Base-by-base conservation (phyloP, 2,797 vertebrate species). In the Balearica regulorum region DNA sequence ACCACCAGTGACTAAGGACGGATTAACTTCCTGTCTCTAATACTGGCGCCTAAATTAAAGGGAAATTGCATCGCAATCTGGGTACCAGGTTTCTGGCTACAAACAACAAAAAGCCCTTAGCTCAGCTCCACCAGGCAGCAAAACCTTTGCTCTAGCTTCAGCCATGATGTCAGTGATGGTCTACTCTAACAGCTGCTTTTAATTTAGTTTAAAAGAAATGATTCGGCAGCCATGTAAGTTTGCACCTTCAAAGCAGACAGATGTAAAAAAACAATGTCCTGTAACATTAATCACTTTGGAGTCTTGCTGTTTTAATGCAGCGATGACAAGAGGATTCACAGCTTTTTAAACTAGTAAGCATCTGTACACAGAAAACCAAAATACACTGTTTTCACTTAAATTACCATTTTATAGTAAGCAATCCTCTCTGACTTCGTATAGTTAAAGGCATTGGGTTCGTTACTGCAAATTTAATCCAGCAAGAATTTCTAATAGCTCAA, bases 1-100 rank as follows among this genome's bases (percentile, higher is more conserved):
- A 98, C 98, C 97, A 96, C 97, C 98, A 98, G 97, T 98, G 97
- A 98, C 98, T 97, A 95, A 97, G 96, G 97, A 98, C 98, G 95
- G 92, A 98, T 98, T 96, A 92, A 98, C 98, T 99, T 99, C 98
- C 98, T 98, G 98, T 97, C 98, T 98, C 96, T 89, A 97, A 98
- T 91, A 95, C 95, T 97, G 95, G 97, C 93, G 83, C 95, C 96
- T 95, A 97, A 98, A 98, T 98, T 98, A 98, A 98, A 98, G 98
- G 95, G 96, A 98, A 98, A 98, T 98, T 98, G 97, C 97, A 97
- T 84, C 75, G 97, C 96, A 98, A 98, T 98, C 98, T 98, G 97
- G 97, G 96, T 86, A 94, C 92, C 95, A 97, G 97, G 97, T 96
- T 97, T 96, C 94, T 96, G 91, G 90, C 96, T 98, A 97, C 95